A percentile compares a stretch with the other conserved stretches of the same genome.
phyloP scores from a whole-genome alignment of 2,113 vertebrate species.

The Alethe castanea region DNA sequence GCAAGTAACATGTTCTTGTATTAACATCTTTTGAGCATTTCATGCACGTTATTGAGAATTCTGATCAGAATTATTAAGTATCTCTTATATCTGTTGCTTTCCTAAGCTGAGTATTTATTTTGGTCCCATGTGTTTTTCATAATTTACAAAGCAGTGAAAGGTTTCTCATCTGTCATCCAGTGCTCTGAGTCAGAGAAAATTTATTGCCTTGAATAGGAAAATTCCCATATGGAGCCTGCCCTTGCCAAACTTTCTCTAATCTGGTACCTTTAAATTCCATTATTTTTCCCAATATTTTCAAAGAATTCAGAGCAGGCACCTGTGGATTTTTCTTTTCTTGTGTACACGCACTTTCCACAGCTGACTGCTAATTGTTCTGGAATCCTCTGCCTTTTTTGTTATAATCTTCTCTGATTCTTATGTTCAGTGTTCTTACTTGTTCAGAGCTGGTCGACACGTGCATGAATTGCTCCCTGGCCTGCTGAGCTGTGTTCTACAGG shows the following conservation, averaged over 20 bases:
- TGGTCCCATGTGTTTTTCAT: background rate
- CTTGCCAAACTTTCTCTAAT: background rate
- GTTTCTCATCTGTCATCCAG: slow-evolving; percentile 12
- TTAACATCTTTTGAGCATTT: background rate
- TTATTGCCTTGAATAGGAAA: background rate
- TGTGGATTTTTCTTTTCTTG: background rate
- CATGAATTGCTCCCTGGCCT: background rate
- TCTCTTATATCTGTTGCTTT: slow-evolving; percentile 22
- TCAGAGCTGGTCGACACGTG: background rate
- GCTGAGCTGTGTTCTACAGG: background rate
- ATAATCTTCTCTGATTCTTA: background rate
- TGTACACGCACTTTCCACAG: background rate
- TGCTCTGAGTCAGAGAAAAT: slow-evolving; percentile 15
- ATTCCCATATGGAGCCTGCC: background rate
- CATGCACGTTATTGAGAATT: background rate
- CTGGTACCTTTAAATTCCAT: background rate
- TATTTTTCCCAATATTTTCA: background rate
- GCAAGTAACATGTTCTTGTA: background rate
- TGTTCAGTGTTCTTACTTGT: background rate
- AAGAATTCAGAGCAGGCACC: background rate
- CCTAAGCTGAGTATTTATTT: slow-evolving; percentile 16
- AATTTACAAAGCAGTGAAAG: slow-evolving; percentile 29
- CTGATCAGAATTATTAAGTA: slow-evolving; percentile 22
- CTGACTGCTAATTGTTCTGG: background rate
- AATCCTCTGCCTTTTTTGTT: background rate